These are phyloP conservation scores for Pseudotriccus pelzelni DNA, from an alignment of 2,797 vertebrate genomes.

Conservation along the genomic window DNA sequence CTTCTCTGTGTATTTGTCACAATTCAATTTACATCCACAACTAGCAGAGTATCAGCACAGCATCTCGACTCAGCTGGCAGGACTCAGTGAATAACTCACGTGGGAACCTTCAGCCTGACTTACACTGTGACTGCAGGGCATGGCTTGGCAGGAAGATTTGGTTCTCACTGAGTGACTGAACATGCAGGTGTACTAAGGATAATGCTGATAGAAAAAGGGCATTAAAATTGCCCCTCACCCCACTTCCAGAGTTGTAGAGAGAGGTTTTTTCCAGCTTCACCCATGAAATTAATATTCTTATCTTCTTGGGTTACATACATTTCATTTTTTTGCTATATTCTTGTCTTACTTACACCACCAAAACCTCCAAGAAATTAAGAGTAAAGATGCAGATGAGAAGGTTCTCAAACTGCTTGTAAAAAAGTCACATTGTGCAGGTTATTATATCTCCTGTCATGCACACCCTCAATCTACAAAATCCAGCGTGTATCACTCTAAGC, in stretches of 20 bases:
- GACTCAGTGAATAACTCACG: fast-evolving
- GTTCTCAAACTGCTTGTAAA: background rate
- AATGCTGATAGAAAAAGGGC: background rate
- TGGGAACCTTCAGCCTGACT: background rate
- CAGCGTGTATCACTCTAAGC: background rate
- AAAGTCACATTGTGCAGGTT: background rate
- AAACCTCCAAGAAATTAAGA: background rate
- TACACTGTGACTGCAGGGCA: background rate
- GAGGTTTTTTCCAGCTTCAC: background rate
- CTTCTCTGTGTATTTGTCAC: background rate
- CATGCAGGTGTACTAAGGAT: background rate
- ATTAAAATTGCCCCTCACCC: background rate
- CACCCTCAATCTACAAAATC: background rate
- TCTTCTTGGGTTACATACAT: background rate
- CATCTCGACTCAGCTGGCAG: background rate
- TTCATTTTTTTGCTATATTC: background rate
- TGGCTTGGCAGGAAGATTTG: background rate
- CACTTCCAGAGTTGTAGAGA: background rate
- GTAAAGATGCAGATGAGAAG: background rate
- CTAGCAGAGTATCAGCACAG: background rate
- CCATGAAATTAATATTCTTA: background rate
- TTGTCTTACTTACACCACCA: background rate
- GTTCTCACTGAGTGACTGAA: background rate
- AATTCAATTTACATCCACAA: conserved; percentile 4
- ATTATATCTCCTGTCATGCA: background rate